Evolutionary conservation across 2,113 vertebrate species (phyloP).

Genomic region (Sitta europaea): DNA sequence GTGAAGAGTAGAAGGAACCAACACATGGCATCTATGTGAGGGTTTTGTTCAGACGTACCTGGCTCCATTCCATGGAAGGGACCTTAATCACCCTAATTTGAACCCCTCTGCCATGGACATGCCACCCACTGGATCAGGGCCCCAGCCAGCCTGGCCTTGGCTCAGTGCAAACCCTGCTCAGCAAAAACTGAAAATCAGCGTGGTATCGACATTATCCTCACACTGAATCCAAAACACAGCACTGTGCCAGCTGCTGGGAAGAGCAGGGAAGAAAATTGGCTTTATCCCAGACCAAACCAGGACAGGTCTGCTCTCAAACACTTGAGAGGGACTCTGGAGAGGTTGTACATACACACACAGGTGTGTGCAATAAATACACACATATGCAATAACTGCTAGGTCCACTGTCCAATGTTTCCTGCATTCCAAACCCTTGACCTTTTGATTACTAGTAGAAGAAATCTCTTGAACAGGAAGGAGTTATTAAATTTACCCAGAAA

Average conservation of each 20-base stretch:
- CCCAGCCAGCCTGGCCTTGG: neutral
- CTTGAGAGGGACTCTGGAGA: neutral
- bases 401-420: neutral
- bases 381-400: neutral
- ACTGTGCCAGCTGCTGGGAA: neutral
- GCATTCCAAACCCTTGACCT: neutral
- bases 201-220: neutral
- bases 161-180: neutral
- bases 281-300: neutral
- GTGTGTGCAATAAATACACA: neutral
- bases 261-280: neutral
- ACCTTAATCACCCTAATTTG: neutral
- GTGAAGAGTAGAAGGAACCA: neutral
- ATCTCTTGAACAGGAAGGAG: neutral
- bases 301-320: neutral
- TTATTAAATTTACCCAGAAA: neutral
- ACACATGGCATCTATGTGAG: neutral
- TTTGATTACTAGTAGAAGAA: neutral
- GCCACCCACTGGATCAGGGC: neutral
- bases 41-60: neutral
- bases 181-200: neutral
- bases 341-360: neutral
- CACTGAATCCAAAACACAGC: neutral
- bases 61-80: neutral
- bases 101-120: neutral